Evolutionary conservation across 2,888 invertebrate genomes (phyloP).

Genomic region (Rhynchonema sp.): DNA sequence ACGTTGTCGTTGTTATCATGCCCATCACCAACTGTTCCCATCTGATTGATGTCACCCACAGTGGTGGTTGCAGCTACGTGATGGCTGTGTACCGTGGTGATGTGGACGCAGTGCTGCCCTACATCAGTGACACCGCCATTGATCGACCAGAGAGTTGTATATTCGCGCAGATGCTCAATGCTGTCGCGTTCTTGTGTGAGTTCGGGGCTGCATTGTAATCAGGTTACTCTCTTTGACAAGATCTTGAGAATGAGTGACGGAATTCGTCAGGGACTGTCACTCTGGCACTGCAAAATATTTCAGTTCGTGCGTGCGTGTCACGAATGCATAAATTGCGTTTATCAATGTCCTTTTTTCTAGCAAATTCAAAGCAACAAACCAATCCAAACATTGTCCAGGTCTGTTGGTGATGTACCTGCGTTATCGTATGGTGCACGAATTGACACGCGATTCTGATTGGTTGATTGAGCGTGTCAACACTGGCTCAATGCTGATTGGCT

Average conservation of each 20-base stretch:
- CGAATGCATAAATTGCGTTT: too few species aligned
- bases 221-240: too few species aligned
- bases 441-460: slow-evolving; percentile 12
- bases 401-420: slow-evolving; percentile 10
- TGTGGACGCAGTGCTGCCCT: slow-evolving; percentile 25
- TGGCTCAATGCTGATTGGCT: slow-evolving; percentile 12
- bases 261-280: too few species aligned
- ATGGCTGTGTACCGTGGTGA: slow-evolving; percentile 16
- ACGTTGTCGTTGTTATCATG: not conserved
- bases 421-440: slow-evolving; percentile 14
- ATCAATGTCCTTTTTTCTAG: too few species aligned
- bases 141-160: slow-evolving; percentile 7
- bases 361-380: too few species aligned
- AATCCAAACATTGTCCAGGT: not conserved
- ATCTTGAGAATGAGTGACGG: too few species aligned
- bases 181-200: slow-evolving; percentile 7
- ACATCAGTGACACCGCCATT: slow-evolving; percentile 20
- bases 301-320: too few species aligned
- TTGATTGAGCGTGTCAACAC: slow-evolving; percentile 12
- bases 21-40: not conserved
- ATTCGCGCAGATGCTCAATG: slow-evolving; percentile 7
- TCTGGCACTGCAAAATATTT: too few species aligned
- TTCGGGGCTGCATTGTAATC: not conserved
- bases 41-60: not conserved
- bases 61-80: slow-evolving; percentile 11